Conservation (phyloP, 2,113 vertebrate species). For the Tenrec ecaudatus region DNA sequence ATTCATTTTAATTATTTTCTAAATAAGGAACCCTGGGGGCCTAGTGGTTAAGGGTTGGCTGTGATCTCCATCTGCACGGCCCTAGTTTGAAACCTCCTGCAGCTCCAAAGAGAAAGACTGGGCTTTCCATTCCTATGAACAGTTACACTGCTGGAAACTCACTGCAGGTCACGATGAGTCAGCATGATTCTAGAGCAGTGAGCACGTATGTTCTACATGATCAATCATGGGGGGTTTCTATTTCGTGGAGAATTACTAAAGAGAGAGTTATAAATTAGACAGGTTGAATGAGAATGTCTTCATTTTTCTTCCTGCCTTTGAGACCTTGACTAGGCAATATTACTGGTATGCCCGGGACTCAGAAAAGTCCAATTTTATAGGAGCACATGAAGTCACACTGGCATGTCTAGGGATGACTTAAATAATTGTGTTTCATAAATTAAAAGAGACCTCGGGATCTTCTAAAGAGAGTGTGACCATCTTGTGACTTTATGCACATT, state of each 20-base stretch:
- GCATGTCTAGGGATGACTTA: background rate
- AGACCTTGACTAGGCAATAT: background rate
- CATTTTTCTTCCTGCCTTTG: background rate
- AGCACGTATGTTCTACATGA: background rate
- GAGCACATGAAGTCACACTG: background rate
- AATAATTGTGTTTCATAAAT: conserved; percentile 35
- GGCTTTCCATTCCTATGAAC: too few species aligned
- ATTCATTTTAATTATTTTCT: background rate
- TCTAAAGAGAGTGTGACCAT: background rate
- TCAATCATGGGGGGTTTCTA: background rate
- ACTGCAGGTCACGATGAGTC: too few species aligned
- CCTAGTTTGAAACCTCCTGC: too few species aligned
- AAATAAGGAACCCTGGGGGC: too few species aligned
- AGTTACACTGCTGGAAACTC: too few species aligned
- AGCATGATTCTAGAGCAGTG: too few species aligned
- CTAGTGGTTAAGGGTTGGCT: too few species aligned
- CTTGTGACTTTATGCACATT: background rate
- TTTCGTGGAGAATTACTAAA: conserved; percentile 16
- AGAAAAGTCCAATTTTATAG: background rate
- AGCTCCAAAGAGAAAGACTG: too few species aligned
- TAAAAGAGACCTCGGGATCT: background rate
- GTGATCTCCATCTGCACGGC: too few species aligned
- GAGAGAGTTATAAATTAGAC: background rate
- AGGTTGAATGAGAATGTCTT: background rate
- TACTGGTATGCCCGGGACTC: background rate